Base-by-base conservation (phyloP, 1,140 invertebrate genomes). In the Megalonaias nervosa region DNA sequence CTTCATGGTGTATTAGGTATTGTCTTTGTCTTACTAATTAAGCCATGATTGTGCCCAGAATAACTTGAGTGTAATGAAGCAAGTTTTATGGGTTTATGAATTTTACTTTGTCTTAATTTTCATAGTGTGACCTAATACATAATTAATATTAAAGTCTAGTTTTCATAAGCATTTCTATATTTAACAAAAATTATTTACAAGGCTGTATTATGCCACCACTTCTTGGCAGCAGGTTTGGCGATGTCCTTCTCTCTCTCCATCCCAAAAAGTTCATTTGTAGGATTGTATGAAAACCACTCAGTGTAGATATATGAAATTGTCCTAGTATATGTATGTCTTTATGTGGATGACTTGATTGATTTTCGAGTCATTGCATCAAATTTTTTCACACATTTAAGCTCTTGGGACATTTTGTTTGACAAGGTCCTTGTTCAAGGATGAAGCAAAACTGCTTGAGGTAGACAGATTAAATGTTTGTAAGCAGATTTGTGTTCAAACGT, bases 371-470 rank as follows among this genome's bases (percentile, higher is more conserved):
- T 48, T 48, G 38, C 38, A 48, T 48, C 2, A 4, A 48, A 31
- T 75, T 17, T 38, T 60, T 14, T 60, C 55, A 16, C 23, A 26
- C 26, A 11, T 11, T 4, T 61, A 71, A 14, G 23, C 14, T 21
- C 65, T 26, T 57, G 26, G 69, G 16, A 61, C 57, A 21, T 65
- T 71, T 66, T 31, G 26, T 31, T 59, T 71, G 6, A 71, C 60
- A 38, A 23, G 31, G 60, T 71, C 59, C 48, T 19, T 48, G 61
- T 31, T 31, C 26, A 31, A 31, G 26, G 1, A 31, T 3, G 2
- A 31, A 4, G 26, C 26, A 31, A 31, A 31, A 31, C 38, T 48
- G 48, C 70, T 60, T 38, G 57, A 60, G 48, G 6, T 38, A 55
- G 66, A 56, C 31, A 67, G n/a, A 15, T n/a, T 23, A 48, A 26